These are phyloP conservation scores for Orientallactaga sibirica DNA, from an alignment of 2,797 vertebrate genomes.

Conservation along the genomic window DNA sequence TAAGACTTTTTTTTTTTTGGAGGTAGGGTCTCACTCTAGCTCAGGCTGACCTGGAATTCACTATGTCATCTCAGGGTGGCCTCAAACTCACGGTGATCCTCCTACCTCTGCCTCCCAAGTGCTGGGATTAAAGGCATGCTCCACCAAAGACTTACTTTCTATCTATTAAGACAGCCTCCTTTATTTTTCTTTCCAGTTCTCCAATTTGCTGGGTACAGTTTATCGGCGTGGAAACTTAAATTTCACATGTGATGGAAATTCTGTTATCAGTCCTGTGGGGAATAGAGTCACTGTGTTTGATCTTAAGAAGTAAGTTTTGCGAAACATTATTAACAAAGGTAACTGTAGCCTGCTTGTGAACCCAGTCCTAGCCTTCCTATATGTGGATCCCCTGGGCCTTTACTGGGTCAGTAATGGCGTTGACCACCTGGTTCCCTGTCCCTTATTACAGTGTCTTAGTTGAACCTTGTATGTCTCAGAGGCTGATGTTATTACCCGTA, in stretches of 20 bases:
- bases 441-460: not conserved
- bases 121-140: too few species aligned
- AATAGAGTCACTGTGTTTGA: conserved; percentile 96
- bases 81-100: too few species aligned
- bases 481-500: not conserved
- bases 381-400: too few species aligned
- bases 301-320: conserved; percentile 93
- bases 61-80: too few species aligned
- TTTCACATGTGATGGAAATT: conserved; percentile 94
- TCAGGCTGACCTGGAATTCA: too few species aligned
- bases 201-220: conserved; percentile 95
- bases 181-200: conserved; percentile 90
- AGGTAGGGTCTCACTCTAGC: too few species aligned
- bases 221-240: conserved; percentile 95
- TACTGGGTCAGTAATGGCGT: fast-evolving
- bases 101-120: too few species aligned
- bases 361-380: not conserved
- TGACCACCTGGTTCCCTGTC: not conserved
- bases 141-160: not conserved
- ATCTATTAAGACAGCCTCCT: not conserved
- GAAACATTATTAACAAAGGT: fast-evolving
- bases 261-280: conserved; percentile 96
- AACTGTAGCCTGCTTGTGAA: fast-evolving
- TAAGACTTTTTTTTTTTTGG: too few species aligned
- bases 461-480: fast-evolving